Evolutionary conservation across 2,113 vertebrate species (phyloP).

Genomic region (Chaetura pelagica): DNA sequence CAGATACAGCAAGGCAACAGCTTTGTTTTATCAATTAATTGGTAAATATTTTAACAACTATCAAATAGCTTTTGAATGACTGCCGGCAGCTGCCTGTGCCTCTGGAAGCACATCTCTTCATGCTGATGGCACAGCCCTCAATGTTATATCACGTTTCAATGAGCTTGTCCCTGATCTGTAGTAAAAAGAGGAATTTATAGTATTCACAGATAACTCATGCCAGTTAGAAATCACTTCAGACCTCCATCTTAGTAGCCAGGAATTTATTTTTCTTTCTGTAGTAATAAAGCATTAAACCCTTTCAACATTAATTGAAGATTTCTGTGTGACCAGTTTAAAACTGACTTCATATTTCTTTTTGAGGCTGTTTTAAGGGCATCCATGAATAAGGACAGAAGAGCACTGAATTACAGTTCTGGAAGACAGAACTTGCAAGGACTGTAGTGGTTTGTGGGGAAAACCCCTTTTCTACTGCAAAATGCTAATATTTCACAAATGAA

Average conservation of each 20-base stretch:
- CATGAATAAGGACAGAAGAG: background rate
- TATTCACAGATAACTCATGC: background rate
- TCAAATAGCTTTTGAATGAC: background rate
- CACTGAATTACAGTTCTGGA: background rate
- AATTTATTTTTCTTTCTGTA: background rate
- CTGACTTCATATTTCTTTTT: background rate
- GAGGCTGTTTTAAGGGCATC: background rate
- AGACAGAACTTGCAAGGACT: background rate
- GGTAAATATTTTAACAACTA: background rate
- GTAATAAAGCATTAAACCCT: background rate
- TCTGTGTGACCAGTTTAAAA: background rate
- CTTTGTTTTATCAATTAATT: background rate
- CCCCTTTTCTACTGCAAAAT: background rate
- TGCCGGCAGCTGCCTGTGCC: background rate
- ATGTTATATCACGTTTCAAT: background rate
- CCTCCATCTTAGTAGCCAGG: background rate
- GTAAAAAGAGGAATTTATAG: background rate
- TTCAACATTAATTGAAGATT: background rate
- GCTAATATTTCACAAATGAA: too few relatives aligned
- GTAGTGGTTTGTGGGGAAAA: background rate
- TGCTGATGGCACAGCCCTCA: background rate
- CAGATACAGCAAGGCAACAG: background rate
- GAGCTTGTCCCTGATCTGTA: background rate
- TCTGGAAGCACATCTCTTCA: background rate
- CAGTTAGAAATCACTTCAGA: background rate